Conservation (phyloP, 2,888 invertebrate genomes). For the Eupithecia dodoneata region DNA sequence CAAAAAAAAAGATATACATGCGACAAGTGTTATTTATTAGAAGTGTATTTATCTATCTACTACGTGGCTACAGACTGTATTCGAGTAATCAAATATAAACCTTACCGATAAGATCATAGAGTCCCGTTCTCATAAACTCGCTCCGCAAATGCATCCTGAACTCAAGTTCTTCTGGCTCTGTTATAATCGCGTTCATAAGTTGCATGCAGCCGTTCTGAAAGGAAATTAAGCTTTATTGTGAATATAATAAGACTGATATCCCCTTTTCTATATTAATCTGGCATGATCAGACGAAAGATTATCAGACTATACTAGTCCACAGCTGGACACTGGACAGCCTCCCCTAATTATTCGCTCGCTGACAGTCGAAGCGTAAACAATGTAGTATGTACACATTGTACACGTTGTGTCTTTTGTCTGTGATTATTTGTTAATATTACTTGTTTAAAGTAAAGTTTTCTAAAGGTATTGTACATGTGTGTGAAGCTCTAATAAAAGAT, state of each 20-base stretch:
- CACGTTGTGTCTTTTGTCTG: too few species aligned
- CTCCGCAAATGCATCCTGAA: slow-evolving; percentile 96
- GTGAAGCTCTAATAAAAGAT: too few species aligned
- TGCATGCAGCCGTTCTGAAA: slow-evolving; percentile 93
- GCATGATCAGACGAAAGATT: background rate
- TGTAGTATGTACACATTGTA: too few species aligned
- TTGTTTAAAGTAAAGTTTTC: too few species aligned
- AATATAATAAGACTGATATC: background rate
- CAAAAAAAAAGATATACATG: too few species aligned
- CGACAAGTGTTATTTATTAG: too few species aligned
- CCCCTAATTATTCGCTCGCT: too few species aligned
- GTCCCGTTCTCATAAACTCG: slow-evolving; percentile 97
- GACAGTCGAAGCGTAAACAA: too few species aligned
- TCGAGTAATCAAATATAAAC: background rate
- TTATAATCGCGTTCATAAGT: slow-evolving; percentile 96
- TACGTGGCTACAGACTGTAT: too few species aligned
- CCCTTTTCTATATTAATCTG: background rate
- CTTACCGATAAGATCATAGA: slow-evolving; percentile 91
- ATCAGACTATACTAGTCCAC: background rate
- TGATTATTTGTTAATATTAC: too few species aligned
- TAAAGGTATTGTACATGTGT: too few species aligned
- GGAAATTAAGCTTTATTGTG: slow-evolving; percentile 4
- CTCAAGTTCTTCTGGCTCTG: slow-evolving; percentile 93
- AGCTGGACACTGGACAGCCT: background rate
- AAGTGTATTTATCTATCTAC: too few species aligned